Base-by-base conservation (phyloP, 2,888 invertebrate genomes). In the Parthenolecanium corni region DNA sequence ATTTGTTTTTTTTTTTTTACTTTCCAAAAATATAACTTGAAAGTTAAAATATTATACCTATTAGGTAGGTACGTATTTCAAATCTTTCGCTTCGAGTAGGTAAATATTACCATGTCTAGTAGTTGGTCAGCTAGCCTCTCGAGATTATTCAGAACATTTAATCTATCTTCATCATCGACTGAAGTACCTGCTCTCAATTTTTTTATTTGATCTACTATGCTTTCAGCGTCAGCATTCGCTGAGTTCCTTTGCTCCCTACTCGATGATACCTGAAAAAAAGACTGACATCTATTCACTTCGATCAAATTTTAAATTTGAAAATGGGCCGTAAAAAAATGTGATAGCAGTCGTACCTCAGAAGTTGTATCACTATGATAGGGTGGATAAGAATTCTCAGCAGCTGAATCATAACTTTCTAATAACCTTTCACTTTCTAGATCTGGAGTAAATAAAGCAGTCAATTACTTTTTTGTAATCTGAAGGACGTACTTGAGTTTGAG, bases 131-230 rank as follows among this genome's bases (percentile, higher is more conserved):
- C 63, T 20, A 63, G 24, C 18, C 36, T 31, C 38, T 63, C 52
- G 25, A 63, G 24, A 46, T 53, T 63, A 31, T 44, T 63, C 46
- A 63, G 47, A 40, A 52, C 53, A 36, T 63, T 53, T 5, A 63
- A 53, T 21, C 63, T 40, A 24, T 63, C 63, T 31, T 54, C 38
- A 38, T 63, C 63, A 46, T 63, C 63, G 3, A 63, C 36, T 25
- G 63, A 63, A 5, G 63, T 63, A 20, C 54, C 47, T 31, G 63
- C 63, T 46, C 63, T 24, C 9, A 63, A 46, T 31, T 54, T 53
- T 20, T 54, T 47, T 24, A 63, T 63, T 47, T 63, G 63, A 54
- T 63, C 52, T n/a, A 53, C 53, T 53, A 63, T 63, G 16, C 53
- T 53, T 63, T 42, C 44, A 42, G 53, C 54, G 54, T 63, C 63